phyloP scores from a whole-genome alignment of 2,113 vertebrate genomes.

The Capricornis sumatraensis region DNA sequence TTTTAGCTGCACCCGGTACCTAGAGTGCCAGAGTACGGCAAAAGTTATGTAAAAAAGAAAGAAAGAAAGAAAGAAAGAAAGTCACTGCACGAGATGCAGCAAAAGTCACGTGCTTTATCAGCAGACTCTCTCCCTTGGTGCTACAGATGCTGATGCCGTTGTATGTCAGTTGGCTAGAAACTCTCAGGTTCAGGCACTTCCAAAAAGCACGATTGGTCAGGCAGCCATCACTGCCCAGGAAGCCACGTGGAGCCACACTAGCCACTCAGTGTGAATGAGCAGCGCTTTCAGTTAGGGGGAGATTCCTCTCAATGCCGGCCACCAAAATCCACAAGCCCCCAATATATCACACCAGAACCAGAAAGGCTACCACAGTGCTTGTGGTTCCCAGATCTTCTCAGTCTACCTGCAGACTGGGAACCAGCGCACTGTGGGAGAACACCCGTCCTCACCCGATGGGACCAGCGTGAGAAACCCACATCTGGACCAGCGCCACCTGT shows the following conservation, averaged over 20 bases:
- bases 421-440: not conserved
- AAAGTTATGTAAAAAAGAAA: not conserved
- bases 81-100: not conserved
- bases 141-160: accelerated
- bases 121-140: not conserved
- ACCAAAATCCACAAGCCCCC: not conserved
- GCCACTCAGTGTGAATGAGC: not conserved
- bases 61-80: not conserved
- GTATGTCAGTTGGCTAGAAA: not conserved
- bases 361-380: not conserved
- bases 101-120: not conserved
- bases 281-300: not conserved
- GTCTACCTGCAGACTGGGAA: not conserved
- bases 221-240: accelerated
- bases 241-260: not conserved
- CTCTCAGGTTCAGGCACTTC: not conserved
- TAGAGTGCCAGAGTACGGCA: not conserved
- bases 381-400: not conserved
- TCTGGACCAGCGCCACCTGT: not conserved
- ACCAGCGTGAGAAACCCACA: not conserved
- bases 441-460: accelerated
- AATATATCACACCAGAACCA: not conserved
- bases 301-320: accelerated
- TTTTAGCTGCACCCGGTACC: not conserved
- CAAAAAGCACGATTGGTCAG: not conserved